Base-by-base conservation (phyloP, 2,797 vertebrate species). In the Bradypodion ventrale region DNA sequence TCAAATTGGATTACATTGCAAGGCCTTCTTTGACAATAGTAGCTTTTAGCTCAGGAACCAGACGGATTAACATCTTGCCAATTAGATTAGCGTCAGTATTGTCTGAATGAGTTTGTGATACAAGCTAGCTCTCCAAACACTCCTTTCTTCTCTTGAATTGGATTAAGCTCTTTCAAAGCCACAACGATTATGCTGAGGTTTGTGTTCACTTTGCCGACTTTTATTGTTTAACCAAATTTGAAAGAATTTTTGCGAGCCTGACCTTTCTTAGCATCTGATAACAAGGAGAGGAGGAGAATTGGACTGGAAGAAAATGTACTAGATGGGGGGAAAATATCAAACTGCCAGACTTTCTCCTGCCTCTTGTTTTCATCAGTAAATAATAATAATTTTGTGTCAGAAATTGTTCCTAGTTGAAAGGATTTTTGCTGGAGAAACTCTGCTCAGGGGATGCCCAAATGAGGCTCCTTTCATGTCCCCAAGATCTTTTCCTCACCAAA, bases 181-280 rank as follows among this genome's bases (percentile, higher is more conserved):
- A 92, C 92, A 94, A 92, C 94, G 96, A 96, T 97, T 96, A 96
- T 84, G 73, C 84, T 87, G 83, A 85, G 44, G 35, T 88, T 92
- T 77, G 83, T 78, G 72, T 80, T 90, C 90, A 89, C 92, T 95
- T 95, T 96, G 88, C 89, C 93, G 95, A 94, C 93, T 96, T 96
- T 92, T 91, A 95, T 96, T 96, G 90, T 94, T 92, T 94, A 94
- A 97, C 95, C 94, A 96, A 94, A 96, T 97, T 95, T 94, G 89
- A 94, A 95, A 93, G 94, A 96, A 95, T 94, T 95, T 95, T 95
- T 95, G 87, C 90, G 89, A 90, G 93, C 94, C 95, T 96, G 95
- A 96, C 95, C 95, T 96, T 97, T 97, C 92, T 83, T 85, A 90
- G 89, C 91, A 92, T 92, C 93, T 92, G 92, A 88, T 87, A 93